A percentile compares a stretch with the other conserved stretches of the same genome.
Conservation (phyloP, 2,113 vertebrate genomes). For the Strigops habroptila region DNA sequence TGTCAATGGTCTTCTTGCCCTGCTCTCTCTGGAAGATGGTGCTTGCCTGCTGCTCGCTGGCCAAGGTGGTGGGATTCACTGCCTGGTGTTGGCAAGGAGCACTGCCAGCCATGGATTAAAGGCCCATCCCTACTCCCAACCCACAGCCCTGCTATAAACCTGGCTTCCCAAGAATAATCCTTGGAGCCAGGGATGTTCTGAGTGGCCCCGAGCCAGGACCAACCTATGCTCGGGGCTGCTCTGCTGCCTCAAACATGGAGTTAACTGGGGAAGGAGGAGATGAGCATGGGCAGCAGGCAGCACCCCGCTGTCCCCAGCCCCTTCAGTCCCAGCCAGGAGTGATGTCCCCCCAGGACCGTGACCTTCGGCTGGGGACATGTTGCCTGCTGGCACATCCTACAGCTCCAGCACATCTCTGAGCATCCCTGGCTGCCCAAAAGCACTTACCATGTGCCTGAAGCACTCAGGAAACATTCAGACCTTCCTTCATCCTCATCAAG, state of each 20-base stretch:
- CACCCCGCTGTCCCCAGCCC: not conserved
- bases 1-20: conserved; percentile 91
- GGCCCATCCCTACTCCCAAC: not conserved
- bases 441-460: conserved; percentile 78
- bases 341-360: not conserved
- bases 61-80: conserved; percentile 68
- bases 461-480: conserved; percentile 79
- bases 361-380: not conserved
- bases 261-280: conserved; percentile 64
- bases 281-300: not conserved
- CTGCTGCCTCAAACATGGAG: conserved; percentile 55
- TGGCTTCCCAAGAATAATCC: not conserved
- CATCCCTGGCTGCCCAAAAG: not conserved
- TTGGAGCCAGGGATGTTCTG: accelerated
- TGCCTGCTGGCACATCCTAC: not conserved
- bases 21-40: conserved; percentile 87
- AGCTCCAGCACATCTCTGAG: accelerated
- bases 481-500: conserved; percentile 85
- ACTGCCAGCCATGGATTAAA: accelerated
- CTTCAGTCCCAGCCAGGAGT: not conserved
- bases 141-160: not conserved
- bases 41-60: conserved; percentile 72
- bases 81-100: not conserved
- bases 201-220: not conserved
- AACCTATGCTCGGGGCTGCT: conserved; percentile 40